Evolutionary conservation across 92 coral and sea anemone species (phyloP).

Genomic region (Heliopora coerulea): DNA sequence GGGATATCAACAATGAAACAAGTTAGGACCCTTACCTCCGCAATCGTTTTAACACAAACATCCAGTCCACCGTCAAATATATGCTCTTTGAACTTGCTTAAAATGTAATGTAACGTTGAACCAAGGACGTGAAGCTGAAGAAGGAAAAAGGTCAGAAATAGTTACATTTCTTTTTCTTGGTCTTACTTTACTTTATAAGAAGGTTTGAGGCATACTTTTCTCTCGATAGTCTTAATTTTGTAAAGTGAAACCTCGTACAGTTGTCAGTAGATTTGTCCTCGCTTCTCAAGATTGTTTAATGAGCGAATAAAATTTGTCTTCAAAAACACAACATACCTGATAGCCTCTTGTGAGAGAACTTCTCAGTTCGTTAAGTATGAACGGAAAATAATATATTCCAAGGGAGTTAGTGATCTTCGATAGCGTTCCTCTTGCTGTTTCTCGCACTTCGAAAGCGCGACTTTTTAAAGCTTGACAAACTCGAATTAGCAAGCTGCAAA

Average conservation of each 20-base stretch:
- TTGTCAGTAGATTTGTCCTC: no score
- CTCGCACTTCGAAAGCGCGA: constrained; percentile 91
- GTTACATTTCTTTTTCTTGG: no score
- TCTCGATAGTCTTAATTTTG: no score
- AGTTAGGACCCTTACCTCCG: constrained; percentile 55
- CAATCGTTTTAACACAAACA: constrained; percentile 61
- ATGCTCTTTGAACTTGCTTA: constrained; percentile 61
- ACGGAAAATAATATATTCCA: constrained; percentile 84
- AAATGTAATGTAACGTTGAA: constrained; percentile 71
- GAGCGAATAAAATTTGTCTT: no score
- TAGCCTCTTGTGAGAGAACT: constrained; percentile 75
- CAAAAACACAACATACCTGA: constrained; percentile 74
- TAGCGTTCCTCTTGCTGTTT: constrained; percentile 85
- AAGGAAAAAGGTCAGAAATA: no score
- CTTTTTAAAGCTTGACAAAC: constrained; percentile 82
- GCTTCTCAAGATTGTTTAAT: no score
- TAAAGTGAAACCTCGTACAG: no score
- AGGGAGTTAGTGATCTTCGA: constrained; percentile 81
- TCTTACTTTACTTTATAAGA: no score
- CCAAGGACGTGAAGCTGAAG: constrained; percentile 88
- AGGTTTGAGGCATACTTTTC: no score
- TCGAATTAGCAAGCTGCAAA: constrained; percentile 74
- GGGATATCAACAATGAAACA: not conserved
- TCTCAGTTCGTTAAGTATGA: constrained; percentile 77
- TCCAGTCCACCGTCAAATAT: constrained; percentile 79